Conservation (phyloP, 2,888 invertebrate species). For the Drepana falcataria region DNA sequence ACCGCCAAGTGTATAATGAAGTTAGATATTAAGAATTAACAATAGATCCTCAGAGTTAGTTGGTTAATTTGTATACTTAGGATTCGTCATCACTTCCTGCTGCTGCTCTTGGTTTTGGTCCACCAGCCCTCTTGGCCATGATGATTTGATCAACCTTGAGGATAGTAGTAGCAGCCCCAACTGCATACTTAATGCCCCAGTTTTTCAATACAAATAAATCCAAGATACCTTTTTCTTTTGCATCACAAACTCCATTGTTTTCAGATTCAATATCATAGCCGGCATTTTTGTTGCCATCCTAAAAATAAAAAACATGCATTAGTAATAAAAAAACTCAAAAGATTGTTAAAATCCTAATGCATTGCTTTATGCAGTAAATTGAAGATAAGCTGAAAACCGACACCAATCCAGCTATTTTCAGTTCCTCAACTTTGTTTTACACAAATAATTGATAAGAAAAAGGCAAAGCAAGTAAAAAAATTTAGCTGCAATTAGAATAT, state of each 20-base stretch:
- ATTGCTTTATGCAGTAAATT: too few species aligned
- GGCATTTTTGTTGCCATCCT: conserved; percentile 86
- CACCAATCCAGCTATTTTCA: too few species aligned
- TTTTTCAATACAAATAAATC: conserved; percentile 92
- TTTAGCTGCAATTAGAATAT: too few species aligned
- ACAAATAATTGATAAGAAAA: too few species aligned
- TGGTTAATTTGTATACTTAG: conserved; percentile 37
- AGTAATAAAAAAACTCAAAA: neutral
- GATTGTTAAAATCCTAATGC: too few species aligned
- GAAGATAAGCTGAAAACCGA: too few species aligned
- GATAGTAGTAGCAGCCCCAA: conserved; percentile 94
- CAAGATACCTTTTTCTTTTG: conserved; percentile 85
- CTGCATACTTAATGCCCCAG: conserved; percentile 98
- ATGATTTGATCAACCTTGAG: conserved; percentile 98
- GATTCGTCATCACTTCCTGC: conserved; percentile 87
- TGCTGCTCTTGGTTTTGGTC: conserved; percentile 89
- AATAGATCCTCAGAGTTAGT: too few species aligned
- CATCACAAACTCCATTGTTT: conserved; percentile 84
- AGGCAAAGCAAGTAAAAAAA: too few species aligned
- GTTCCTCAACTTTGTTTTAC: too few species aligned
- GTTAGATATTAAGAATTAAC: too few species aligned
- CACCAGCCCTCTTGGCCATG: conserved; percentile 98
- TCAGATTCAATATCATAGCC: conserved; percentile 95
- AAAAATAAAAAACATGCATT: conserved; percentile 19
- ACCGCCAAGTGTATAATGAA: too few species aligned